Conservation (phyloP, 2,113 vertebrate genomes). For the Peucedramus taeniatus region DNA sequence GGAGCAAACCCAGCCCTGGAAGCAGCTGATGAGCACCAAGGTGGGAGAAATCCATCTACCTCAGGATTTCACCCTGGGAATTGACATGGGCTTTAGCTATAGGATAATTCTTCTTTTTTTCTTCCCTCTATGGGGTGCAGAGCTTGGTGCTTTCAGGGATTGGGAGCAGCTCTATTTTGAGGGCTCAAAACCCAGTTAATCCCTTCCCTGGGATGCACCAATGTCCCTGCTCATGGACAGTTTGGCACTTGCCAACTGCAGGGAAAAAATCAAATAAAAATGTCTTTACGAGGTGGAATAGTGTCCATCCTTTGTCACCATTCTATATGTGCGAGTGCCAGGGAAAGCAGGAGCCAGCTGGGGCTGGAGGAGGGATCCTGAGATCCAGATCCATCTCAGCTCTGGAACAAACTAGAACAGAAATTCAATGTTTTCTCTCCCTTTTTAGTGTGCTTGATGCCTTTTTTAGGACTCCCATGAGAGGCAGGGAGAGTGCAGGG, state of each 20-base stretch:
- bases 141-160: not conserved
- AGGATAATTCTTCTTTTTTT: not conserved
- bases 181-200: not conserved
- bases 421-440: not conserved
- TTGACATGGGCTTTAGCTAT: not conserved
- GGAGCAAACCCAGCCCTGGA: not conserved
- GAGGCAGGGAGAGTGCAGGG: not conserved
- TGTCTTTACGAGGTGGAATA: not conserved
- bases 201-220: not conserved
- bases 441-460: not conserved
- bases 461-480: slow-evolving; percentile 32
- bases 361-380: not conserved
- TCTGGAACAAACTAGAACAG: not conserved
- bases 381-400: not conserved
- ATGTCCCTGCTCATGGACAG: accelerated
- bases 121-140: not conserved
- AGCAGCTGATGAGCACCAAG: accelerated
- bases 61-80: not conserved
- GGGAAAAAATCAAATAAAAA: not conserved
- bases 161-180: not conserved
- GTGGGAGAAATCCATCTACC: not conserved
- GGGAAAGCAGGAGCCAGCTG: not conserved
- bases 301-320: not conserved
- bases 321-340: not conserved
- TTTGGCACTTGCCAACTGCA: not conserved